phyloP scores from a whole-genome alignment of 2,113 vertebrate genomes.

The Anguilla japonica region DNA sequence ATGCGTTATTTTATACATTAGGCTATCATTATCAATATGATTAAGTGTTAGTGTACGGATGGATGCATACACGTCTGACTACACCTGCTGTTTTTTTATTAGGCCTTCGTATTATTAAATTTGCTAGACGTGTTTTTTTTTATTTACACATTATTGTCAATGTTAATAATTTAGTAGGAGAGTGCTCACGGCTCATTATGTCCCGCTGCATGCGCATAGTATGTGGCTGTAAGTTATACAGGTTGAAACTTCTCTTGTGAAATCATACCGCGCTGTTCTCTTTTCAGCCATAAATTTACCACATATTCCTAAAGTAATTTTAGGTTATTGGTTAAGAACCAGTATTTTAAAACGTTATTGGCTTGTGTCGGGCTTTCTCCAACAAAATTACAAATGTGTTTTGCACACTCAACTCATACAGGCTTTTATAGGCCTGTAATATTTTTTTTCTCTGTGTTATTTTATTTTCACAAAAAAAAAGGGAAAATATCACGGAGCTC shows the following conservation, averaged over 20 bases:
- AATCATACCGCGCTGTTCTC: neutral
- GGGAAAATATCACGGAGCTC: conserved; percentile 53
- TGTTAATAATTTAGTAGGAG: neutral
- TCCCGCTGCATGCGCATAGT: neutral
- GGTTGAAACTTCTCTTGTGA: neutral
- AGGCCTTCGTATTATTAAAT: neutral
- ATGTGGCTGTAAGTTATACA: neutral
- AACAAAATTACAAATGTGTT: neutral
- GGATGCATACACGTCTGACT: neutral
- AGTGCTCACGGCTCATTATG: neutral
- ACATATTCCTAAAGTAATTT: neutral
- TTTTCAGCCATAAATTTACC: neutral
- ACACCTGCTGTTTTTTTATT: neutral
- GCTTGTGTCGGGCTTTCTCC: neutral
- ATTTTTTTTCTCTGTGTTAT: conserved; percentile 21
- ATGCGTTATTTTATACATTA: too few relatives aligned
- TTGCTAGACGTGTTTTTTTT: neutral
- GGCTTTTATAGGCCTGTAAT: neutral
- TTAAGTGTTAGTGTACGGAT: neutral
- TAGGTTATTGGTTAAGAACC: neutral
- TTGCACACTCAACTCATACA: neutral
- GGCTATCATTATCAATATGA: too few relatives aligned
- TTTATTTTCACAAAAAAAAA: conserved; percentile 43
- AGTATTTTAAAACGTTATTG: neutral
- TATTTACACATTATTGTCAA: neutral